Evolutionary conservation across 1,140 invertebrate species (phyloP), one percentile per base, ranked within the genome.

Genomic region (Drosophila cardini): DNA sequence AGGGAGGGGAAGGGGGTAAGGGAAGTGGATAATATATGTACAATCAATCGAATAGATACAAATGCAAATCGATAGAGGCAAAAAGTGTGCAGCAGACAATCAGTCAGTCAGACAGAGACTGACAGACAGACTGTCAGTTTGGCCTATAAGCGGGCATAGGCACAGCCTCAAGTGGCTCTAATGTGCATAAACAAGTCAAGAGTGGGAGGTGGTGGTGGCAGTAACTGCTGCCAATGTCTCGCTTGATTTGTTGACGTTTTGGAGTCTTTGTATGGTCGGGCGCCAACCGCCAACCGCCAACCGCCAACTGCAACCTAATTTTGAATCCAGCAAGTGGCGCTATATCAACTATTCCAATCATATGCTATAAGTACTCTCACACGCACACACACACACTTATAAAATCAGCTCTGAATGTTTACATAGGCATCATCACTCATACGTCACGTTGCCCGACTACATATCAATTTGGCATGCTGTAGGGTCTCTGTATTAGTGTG

Each of bases 391-490:
- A 4, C 16, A 11, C 8, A 13, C 15, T 13, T 32, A 30, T 16
- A 26, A 36, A 1, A 10, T n/a, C 60, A 36, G 46, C 45, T 16
- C 26, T n/a, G 63, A 9, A 34, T 64, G 67, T 74, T 74, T 74
- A 74, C 55, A 60, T 30, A 63, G 73, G 81, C 82, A 85, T 87
- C 84, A 87, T 89, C 83, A 83, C 83, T 87, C 83, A 87, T 87
- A 87, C 83, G 83, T 89, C 84, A 89, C 80, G 79, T 86, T 79
- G 83, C 55, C 69, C 65, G 79, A 72, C 69, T 81, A 84, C 84
- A 57, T 78, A 81, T 86, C 81, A 86, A 86, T 81, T 72, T 83
- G 64, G 32, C 21, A 46, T 45, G 42, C 18, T 46, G 8, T 30
- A 52, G 4, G 21, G 45, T 11, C 2, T 43, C 57, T 52, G 55